Conservation (phyloP, 2,888 invertebrate species). For the Automeris io region DNA sequence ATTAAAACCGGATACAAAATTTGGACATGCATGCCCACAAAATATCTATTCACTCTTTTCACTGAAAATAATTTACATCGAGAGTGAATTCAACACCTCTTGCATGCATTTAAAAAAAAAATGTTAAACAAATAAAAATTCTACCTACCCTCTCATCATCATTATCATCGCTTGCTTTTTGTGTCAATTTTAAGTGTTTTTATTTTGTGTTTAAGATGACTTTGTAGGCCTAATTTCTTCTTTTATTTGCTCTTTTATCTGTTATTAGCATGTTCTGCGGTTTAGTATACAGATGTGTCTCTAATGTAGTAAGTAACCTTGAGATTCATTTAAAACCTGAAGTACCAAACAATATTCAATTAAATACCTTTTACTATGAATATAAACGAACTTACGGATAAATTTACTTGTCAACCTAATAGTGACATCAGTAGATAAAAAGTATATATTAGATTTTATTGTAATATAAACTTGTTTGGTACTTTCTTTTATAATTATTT, state of each 20-base stretch:
- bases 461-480: too few species aligned
- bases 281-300: background rate
- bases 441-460: too few species aligned
- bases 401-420: too few species aligned
- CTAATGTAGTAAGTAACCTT: background rate
- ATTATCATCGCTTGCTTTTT: slow-evolving; percentile 57
- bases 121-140: background rate
- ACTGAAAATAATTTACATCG: background rate
- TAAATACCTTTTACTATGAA: background rate
- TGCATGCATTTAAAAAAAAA: background rate
- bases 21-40: too few species aligned
- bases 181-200: slow-evolving; percentile 32
- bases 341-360: background rate
- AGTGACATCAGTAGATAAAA: too few species aligned
- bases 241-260: slow-evolving; percentile 27
- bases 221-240: slow-evolving; percentile 29
- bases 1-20: background rate
- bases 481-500: too few species aligned
- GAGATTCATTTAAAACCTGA: too few species aligned
- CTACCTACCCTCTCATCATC: slow-evolving; percentile 26
- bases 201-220: slow-evolving; percentile 16
- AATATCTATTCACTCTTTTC: background rate
- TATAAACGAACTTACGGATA: too few species aligned
- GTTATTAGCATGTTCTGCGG: slow-evolving; percentile 23
- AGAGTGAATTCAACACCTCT: background rate